Evolutionary conservation across 2,888 invertebrate species (phyloP), one percentile per base, ranked within the genome.

Genomic region (Tyria jacobaeae): DNA sequence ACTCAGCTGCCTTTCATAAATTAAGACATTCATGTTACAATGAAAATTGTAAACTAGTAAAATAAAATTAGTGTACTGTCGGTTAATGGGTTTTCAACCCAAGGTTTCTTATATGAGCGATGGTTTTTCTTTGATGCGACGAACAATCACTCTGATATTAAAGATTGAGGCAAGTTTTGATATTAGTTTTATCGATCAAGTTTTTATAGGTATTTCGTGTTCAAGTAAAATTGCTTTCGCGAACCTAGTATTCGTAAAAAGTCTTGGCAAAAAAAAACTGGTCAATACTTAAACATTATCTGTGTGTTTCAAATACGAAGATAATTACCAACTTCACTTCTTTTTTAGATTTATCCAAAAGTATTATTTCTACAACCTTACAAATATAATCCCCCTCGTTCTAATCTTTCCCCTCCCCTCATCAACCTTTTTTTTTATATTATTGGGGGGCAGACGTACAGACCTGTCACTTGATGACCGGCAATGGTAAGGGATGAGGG

Each of bases 1-100:
- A 31, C 12, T 21, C 76, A 69, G 68, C 78, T 78, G 78, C 76
- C 80, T 79, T 15, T 35, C 51, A 34, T 78, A 74, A 75, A 64
- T 71, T 70, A 67, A 70, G 71, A 80, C 84, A 81, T 81, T 79
- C 76, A 69, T 52, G 39, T 39, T 58, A 35, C 21, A 58, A 48
- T 34, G 41, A 64, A 41, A 31, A 71, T 75, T 71, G 68, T 62
- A 57, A 67, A 63, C 50, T 69, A 66, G 56, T 63, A 66, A 70
- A 73, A 71, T 21, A 64, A 71, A 66, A 73, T 78, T 74, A 76
- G 62, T 78, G 77, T 76, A 65, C 59, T 47, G 59, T 50, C 60
- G 56, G 51, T 49, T 64, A 69, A 68, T 70, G 53, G 58, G 51
- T 52, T 68, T 59, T 57, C 24, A 49, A 59, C 31, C 50, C 37